phyloP scores from a whole-genome alignment of 2,797 vertebrate genomes.

The Acestrorhynchus altus region DNA sequence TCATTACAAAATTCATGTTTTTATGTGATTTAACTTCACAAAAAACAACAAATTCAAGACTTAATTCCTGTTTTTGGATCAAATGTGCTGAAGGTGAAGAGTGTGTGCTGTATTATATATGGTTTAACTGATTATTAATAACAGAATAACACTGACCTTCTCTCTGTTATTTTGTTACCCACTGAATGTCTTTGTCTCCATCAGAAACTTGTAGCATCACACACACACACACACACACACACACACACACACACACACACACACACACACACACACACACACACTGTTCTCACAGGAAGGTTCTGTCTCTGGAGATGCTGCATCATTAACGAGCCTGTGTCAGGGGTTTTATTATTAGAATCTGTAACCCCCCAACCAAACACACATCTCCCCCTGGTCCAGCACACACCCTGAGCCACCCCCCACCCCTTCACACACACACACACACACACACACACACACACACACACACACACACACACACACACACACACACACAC shows the following conservation, averaged over 20 bases:
- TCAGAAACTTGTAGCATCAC: not conserved
- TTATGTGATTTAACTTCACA: too few relatives aligned
- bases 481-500: constrained; percentile 67
- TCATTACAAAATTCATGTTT: too few relatives aligned
- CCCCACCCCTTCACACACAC: too few relatives aligned
- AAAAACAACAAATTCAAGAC: too few relatives aligned
- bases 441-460: constrained; percentile 60
- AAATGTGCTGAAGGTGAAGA: too few relatives aligned
- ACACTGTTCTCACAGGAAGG: constrained; percentile 2
- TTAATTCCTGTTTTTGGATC: too few relatives aligned
- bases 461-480: constrained; percentile 67
- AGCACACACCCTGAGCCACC: constrained; percentile 67
- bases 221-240: not conserved
- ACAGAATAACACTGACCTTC: too few relatives aligned
- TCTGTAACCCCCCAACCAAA: constrained; percentile 50
- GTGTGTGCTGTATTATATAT: too few relatives aligned
- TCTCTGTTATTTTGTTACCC: not conserved
- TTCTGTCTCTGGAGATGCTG: constrained; percentile 22
- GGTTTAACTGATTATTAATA: too few relatives aligned
- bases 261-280: not conserved
- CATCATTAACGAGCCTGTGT: constrained; percentile 66
- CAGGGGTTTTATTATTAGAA: constrained; percentile 75
- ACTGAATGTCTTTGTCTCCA: not conserved
- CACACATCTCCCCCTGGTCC: constrained; percentile 51
- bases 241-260: constrained; percentile 8